Conservation (phyloP, 2,888 invertebrate genomes). For the Andrena fulva region DNA sequence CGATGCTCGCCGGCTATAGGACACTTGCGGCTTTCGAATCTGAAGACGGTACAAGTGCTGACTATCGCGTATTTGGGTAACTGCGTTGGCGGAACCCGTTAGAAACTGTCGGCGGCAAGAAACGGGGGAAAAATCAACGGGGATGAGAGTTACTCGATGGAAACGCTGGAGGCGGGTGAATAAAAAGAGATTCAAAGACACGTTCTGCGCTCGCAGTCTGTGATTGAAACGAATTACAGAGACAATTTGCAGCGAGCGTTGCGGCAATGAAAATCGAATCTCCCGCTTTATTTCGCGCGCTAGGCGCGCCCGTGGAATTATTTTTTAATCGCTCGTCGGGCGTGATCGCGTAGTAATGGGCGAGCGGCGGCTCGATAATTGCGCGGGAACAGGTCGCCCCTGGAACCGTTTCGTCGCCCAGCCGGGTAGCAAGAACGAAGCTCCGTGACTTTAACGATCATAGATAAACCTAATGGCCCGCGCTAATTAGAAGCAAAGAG, state of each 20-base stretch:
- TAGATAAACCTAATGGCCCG: constrained; percentile 69
- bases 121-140: constrained; percentile 18
- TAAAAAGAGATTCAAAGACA: constrained; percentile 26
- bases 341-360: constrained; percentile 35
- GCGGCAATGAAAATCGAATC: constrained; percentile 36
- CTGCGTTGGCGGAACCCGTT: constrained; percentile 12
- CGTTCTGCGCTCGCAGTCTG: constrained; percentile 26
- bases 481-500: constrained; percentile 76
- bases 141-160: constrained; percentile 28
- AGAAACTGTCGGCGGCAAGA: neutral
- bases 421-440: constrained; percentile 53
- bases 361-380: constrained; percentile 29
- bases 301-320: constrained; percentile 27
- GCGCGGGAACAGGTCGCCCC: constrained; percentile 40
- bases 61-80: constrained; percentile 55
- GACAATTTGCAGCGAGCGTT: constrained; percentile 46
- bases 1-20: constrained; percentile 54
- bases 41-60: constrained; percentile 55
- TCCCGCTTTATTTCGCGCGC: constrained; percentile 31
- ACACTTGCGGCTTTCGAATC: constrained; percentile 51
- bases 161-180: neutral
- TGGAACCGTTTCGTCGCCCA: constrained; percentile 36
- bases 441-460: constrained; percentile 61
- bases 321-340: constrained; percentile 30
- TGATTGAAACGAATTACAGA: constrained; percentile 51